A percentile compares a stretch with the other conserved stretches of the same genome.
Evolutionary conservation across 2,113 vertebrate genomes (phyloP).

Genomic region (Hystrix brachyura): DNA sequence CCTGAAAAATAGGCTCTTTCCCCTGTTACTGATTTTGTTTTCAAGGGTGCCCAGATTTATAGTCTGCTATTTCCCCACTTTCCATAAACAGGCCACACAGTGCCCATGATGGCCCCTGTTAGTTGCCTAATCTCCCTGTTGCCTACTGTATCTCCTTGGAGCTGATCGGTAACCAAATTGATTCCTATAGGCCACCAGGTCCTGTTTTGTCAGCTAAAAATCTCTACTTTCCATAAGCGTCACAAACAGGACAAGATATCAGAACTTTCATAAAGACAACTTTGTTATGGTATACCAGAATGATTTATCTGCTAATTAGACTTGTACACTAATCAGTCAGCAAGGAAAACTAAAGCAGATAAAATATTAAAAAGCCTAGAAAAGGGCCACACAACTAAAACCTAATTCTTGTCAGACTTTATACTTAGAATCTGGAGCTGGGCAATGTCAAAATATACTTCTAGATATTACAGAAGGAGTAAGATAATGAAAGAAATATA

Average conservation of each 20-base stretch:
- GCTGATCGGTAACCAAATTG: not conserved
- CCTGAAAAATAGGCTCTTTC: not conserved
- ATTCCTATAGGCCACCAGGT: not conserved
- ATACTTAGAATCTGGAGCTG: not conserved
- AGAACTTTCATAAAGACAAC: not conserved
- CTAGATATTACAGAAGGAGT: not conserved
- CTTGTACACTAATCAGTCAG: not conserved
- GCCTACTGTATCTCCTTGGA: not conserved
- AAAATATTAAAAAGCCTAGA: not conserved
- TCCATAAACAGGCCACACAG: not conserved
- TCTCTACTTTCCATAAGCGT: not conserved
- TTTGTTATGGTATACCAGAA: not conserved
- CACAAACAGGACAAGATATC: not conserved
- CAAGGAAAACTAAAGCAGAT: slow-evolving; percentile 5
- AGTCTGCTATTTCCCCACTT: not conserved
- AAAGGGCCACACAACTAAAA: not conserved
- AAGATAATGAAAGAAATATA: not conserved
- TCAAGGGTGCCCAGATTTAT: not conserved
- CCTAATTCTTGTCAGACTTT: not conserved
- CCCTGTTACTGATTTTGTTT: not conserved
- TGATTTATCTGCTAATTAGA: slow-evolving; percentile 4
- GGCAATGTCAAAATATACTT: not conserved
- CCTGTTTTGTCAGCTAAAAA: not conserved
- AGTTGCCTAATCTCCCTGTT: not conserved
- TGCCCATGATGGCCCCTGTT: no score